Base-by-base conservation (phyloP, 2,888 invertebrate genomes). In the Cataglyphis albicans region DNA sequence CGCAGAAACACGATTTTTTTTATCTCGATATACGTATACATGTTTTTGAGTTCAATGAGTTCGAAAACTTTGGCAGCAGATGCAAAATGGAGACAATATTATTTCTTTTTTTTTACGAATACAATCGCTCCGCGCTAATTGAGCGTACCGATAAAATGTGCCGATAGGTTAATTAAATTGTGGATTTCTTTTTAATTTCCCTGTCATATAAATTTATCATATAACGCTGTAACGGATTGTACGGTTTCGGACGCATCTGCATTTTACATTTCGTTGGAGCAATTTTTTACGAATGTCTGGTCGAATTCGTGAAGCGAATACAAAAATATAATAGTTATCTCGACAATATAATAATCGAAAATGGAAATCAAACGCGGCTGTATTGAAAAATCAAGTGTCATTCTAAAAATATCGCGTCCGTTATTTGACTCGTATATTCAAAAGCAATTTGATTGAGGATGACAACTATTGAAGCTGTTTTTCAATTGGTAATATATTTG, bases 11-110 rank as follows among this genome's bases (percentile, higher is more conserved):
- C 18, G 18, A 9, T 25, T 12, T 18, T 12, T 18, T 55, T 21
- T 10, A 10, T 57, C 41, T 18, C 38, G 18, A 68, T n/a, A 38
- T n/a, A 32, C 38, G 7, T 6, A 44, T 44, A 32, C 29, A 32
- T 35, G 29, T 15, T 59, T 61, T 64, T 63, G 9, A 55, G 57
- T 29, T 29, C 29, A 29, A 29, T 29, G 41, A 21, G 32, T 41
- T 64, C 61, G 78, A 41, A 68, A 80, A 63, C 64, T 80, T 90
- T 90, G 90, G 90, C 90, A 90, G 90, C 89, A 90, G 90, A 90
- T 90, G 90, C 83, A 83, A 82, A 81, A 68, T 70, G 68, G 57
- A 41, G 35, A 52, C n/a, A 52, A 52, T 70, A 57, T 35, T 32
- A 10, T 48, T 21, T 21, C n/a, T 21, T 38, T 3, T 21, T 29